phyloP scores from a whole-genome alignment of 2,113 vertebrate species.

The Dicrurus megarhynchus region DNA sequence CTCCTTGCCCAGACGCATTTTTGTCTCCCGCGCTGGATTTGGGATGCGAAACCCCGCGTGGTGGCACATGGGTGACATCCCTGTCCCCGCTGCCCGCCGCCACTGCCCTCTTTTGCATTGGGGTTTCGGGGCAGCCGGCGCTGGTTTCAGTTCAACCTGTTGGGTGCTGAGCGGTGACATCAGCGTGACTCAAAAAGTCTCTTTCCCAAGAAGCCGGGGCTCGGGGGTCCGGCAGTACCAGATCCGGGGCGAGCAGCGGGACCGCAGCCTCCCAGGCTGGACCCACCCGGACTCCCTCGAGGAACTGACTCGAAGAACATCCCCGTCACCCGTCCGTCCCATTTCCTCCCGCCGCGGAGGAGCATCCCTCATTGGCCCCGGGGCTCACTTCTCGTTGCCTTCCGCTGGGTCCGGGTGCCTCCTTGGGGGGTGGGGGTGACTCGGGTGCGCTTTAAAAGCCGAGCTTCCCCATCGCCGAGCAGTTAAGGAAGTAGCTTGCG shows the following conservation, averaged over 20 bases:
- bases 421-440: neutral
- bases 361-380: neutral
- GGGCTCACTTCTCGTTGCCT: neutral
- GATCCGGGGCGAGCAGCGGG: rapidly evolving
- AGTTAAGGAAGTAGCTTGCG: constrained; percentile 26
- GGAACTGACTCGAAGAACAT: constrained; percentile 53
- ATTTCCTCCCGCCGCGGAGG: neutral
- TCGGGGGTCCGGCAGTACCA: rapidly evolving
- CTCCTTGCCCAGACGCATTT: neutral
- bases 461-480: constrained; percentile 40
- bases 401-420: neutral
- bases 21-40: neutral
- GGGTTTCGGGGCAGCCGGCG: neutral
- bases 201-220: neutral
- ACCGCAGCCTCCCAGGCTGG: rapidly evolving
- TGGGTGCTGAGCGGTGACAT: rapidly evolving
- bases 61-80: neutral
- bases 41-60: rapidly evolving
- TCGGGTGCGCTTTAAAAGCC: constrained; percentile 5
- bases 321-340: neutral
- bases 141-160: neutral
- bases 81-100: neutral
- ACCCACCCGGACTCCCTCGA: constrained; percentile 19
- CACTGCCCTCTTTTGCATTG: neutral
- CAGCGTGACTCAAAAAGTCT: neutral